Evolutionary conservation across 2,797 vertebrate genomes (phyloP), one percentile per base, ranked within the genome.

Genomic region (Chlorospingus flavigularis): DNA sequence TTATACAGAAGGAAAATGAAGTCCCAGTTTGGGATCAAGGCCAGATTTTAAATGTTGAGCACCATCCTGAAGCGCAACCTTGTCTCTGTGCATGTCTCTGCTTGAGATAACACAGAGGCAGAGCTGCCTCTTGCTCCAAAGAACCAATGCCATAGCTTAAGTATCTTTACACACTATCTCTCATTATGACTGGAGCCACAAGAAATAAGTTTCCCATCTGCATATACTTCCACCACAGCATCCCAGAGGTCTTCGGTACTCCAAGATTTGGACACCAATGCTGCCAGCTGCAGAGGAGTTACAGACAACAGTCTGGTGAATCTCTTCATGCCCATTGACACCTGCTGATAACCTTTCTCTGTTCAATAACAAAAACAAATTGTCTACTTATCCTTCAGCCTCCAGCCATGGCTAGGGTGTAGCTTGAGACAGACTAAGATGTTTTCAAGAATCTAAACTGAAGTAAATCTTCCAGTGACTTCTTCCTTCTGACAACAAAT

Each of bases 221-320:
- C 1, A 0, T 51, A 5, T 47, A 37, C 43, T 89, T 79, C 54
- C 33, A 80, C 39, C 42, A 73, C 42, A 57, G 43, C 8, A 66
- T 55, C 60, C 78, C 42, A 70, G 63, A 86, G 24, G 17, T 73
- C 30, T 96, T 50, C 43, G 76, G 68, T 72, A 26, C 90, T 92
- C 67, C 43, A 93, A 96, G 90, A 85, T 62, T 48, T 71, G 35
- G 53, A 55, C 68, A 88, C 39, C 63, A 94, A 85, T 9, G 9
- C 85, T 31, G 24, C 79, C 76, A 80, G 53, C 61, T 75, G 94
- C 74, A 96, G 87, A 47, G 76, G 54, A 74, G 57, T 55, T 62
- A 54, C 67, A 24, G 54, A 94, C 80, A 97, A 82, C 17, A 83
- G 91, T 75, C 73, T 71, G 30, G 37, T 62, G 43, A 72, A 79